phyloP scores from a whole-genome alignment of 2,888 invertebrate species.

The Cacoxenus indagator region DNA sequence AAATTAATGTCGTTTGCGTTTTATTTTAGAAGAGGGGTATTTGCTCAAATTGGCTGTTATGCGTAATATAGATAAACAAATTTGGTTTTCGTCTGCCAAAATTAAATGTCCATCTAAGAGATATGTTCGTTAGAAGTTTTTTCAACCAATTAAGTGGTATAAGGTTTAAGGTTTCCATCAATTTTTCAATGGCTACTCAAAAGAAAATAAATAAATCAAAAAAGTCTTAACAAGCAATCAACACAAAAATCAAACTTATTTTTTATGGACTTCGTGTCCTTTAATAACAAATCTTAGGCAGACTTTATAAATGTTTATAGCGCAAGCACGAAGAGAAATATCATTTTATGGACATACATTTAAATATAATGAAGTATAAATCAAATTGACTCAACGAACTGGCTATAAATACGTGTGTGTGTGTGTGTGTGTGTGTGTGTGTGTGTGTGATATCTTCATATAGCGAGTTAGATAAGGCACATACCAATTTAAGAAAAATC shows the following conservation, averaged over 20 bases:
- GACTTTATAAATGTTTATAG: neutral
- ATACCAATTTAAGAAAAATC: neutral
- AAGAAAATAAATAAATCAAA: neutral
- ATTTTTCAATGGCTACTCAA: too few relatives aligned
- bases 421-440: too few relatives aligned
- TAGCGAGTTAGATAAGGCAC: neutral
- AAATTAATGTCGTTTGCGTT: too few relatives aligned
- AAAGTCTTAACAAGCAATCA: neutral
- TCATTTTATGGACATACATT: neutral
- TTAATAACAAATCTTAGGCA: neutral
- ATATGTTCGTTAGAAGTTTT: too few relatives aligned
- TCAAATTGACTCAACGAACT: neutral
- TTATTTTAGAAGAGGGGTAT: too few relatives aligned
- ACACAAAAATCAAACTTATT: neutral
- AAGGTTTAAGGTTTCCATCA: too few relatives aligned
- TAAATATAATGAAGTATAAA: conserved; percentile 15
- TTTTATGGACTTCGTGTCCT: neutral
- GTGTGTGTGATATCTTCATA: conserved; percentile 1
- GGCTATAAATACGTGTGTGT: neutral
- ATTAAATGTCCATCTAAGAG: too few relatives aligned
- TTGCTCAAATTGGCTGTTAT: too few relatives aligned
- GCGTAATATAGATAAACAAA: too few relatives aligned
- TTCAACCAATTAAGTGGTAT: too few relatives aligned
- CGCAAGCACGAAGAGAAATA: neutral
- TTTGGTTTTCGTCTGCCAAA: too few relatives aligned